A percentile compares a stretch with the other conserved stretches of the same genome.
Evolutionary conservation across 1,140 invertebrate genomes (phyloP).

Genomic region (Chlorops oryzae): DNA sequence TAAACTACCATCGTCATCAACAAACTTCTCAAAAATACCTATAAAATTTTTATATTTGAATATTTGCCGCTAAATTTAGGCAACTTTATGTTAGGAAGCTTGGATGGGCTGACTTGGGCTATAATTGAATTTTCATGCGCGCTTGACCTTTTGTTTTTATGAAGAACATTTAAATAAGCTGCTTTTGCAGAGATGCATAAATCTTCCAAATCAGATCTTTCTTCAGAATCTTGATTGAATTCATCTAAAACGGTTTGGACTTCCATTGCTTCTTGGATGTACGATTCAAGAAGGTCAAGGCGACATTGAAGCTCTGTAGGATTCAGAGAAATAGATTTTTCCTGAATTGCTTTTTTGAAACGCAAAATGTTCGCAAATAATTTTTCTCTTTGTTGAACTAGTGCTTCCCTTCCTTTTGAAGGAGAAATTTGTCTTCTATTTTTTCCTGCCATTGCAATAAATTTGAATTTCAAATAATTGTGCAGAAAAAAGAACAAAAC

Average conservation of each 20-base stretch:
- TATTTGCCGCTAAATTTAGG: constrained; percentile 11
- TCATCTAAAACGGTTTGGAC: neutral
- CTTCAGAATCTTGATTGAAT: neutral
- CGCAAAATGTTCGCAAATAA: too few species aligned
- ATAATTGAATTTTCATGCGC: neutral
- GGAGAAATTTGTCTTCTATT: too few species aligned
- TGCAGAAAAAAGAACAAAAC: too few species aligned
- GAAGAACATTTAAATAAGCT: neutral
- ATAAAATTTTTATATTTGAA: too few species aligned
- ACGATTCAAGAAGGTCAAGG: neutral
- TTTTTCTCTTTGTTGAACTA: too few species aligned
- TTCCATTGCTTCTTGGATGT: neutral
- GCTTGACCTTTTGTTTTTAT: neutral
- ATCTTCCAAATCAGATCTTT: neutral
- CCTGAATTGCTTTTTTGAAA: neutral
- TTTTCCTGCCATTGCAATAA: too few species aligned
- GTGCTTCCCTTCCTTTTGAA: too few species aligned
- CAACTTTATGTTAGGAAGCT: constrained; percentile 1
- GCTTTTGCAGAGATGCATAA: constrained; percentile 1
- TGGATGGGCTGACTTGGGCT: neutral
- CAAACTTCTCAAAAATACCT: too few species aligned
- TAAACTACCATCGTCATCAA: too few species aligned
- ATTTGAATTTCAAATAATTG: too few species aligned
- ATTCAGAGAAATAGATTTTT: constrained; percentile 4
- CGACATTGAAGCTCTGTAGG: constrained; percentile 1